Base-by-base conservation (phyloP, 2,888 invertebrate species). In the Cosmia trapezina region DNA sequence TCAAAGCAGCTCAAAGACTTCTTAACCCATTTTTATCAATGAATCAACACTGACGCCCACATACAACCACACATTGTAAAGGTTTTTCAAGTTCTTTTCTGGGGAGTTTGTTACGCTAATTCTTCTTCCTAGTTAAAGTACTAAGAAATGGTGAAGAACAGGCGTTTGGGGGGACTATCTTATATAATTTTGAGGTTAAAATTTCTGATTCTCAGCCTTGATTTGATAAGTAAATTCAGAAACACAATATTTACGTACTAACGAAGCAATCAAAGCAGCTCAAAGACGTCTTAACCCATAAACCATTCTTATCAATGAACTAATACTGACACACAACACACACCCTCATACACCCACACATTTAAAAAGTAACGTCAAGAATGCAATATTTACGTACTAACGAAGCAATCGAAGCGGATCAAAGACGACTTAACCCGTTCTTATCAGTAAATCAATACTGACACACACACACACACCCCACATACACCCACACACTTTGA, bases 381-480 rank as follows among this genome's bases (percentile, higher is more conserved):
- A 17, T 11, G 22, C 6, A 9, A 45, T 45, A 61, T 61, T 62
- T 19, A 28, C 14, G 9, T 47, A 45, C 12, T 66, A 73, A 66
- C 22, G 56, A 73, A 51, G 17, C 37, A 60, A 61, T 62, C 17
- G 47, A 45, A 54, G 6, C 11, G 41, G 9, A 22, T 56, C 49
- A 33, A 70, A 49, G 43, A n/a, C 14, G 11, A 12, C 12, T 60
- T 19, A 53, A 62, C 56, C 43, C 59, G 53, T 65, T 63, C 63
- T 71, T 79, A 71, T 63, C 59, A 60, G 47, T 28, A n/a, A 71
- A 79, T 71, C 80, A 47, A 60, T 72, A 67, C 53, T 51, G 22
- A 56, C 8, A 49, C 49, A 54, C 57, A 57, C 57, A 47, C 56
- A 33, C n/a, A n/a, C n/a, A n/a, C n/a, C 43, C 19, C 53, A 33